phyloP scores from a whole-genome alignment of 2,797 vertebrate species.

The Petrocephalus schoutedeni region DNA sequence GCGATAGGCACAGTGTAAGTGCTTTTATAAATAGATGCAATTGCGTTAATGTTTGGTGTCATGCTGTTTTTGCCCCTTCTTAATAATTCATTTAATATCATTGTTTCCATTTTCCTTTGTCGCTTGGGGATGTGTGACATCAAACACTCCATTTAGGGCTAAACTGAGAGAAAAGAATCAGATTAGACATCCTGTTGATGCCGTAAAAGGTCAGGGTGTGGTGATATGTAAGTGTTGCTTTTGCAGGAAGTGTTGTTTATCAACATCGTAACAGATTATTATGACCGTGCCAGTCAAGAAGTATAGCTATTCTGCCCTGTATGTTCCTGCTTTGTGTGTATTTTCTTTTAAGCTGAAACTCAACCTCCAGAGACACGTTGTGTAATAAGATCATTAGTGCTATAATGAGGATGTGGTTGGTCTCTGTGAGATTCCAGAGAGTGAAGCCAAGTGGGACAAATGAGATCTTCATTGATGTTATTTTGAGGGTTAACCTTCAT shows the following conservation, averaged over 20 bases:
- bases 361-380: not conserved
- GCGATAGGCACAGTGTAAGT: not conserved
- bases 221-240: not conserved
- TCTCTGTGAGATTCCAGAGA: constrained; percentile 10
- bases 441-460: constrained; percentile 1
- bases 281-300: not conserved
- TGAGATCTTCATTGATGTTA: not conserved
- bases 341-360: not conserved
- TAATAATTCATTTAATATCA: not conserved
- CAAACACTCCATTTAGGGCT: not conserved
- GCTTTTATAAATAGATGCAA: not conserved
- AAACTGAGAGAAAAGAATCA: not conserved
- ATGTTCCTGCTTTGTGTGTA: not conserved
- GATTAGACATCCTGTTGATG: not conserved
- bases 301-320: not conserved
- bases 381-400: constrained; percentile 12
- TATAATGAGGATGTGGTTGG: constrained; percentile 8
- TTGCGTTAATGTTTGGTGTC: not conserved
- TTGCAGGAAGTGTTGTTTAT: not conserved
- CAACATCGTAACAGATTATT: not conserved
- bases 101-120: not conserved
- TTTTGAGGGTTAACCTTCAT: constrained; percentile 6
- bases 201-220: not conserved
- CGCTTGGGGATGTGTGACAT: not conserved
- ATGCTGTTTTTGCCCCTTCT: not conserved